Conservation (phyloP, 1,140 invertebrate genomes). For the Nymphalis io region DNA sequence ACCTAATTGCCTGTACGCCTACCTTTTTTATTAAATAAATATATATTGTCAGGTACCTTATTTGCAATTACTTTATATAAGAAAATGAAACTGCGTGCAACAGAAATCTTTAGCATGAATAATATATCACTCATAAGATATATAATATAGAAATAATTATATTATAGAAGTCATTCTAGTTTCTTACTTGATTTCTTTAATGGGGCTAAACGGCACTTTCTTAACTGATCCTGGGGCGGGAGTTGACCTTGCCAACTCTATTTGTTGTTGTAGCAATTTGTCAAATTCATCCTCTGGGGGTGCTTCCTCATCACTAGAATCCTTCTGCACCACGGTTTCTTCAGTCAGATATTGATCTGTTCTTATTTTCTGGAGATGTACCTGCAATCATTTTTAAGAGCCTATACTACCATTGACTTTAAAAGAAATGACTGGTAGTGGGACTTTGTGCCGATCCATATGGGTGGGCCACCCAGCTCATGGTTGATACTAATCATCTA, state of each 20-base stretch:
- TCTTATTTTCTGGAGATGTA: conserved; percentile 74
- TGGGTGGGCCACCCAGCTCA: too few species aligned
- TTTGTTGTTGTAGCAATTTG: conserved; percentile 73
- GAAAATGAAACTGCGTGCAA: too few species aligned
- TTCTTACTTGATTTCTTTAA: conserved; percentile 46
- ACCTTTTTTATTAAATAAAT: too few species aligned
- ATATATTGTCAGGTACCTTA: too few species aligned
- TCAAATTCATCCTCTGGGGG: conserved; percentile 75
- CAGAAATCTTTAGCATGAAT: too few species aligned
- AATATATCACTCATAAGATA: too few species aligned
- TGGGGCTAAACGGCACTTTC: conserved; percentile 38
- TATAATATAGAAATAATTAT: conserved; percentile 21
- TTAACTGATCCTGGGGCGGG: conserved; percentile 56
- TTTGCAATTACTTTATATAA: too few species aligned
- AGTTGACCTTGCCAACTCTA: conserved; percentile 66
- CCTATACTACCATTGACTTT: too few species aligned
- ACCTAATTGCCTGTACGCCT: too few species aligned
- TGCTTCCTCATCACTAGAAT: conserved; percentile 63
- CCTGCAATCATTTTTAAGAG: conserved; percentile 50
- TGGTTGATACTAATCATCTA: too few species aligned
- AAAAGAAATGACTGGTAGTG: too few species aligned
- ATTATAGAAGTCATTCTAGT: neutral
- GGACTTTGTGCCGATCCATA: too few species aligned
- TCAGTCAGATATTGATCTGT: conserved; percentile 64
- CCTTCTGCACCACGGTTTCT: conserved; percentile 65